A percentile compares a stretch with the other conserved stretches of the same genome.
Evolutionary conservation across 2,797 vertebrate species (phyloP).

Genomic region (Melanotaenia maccullochi): DNA sequence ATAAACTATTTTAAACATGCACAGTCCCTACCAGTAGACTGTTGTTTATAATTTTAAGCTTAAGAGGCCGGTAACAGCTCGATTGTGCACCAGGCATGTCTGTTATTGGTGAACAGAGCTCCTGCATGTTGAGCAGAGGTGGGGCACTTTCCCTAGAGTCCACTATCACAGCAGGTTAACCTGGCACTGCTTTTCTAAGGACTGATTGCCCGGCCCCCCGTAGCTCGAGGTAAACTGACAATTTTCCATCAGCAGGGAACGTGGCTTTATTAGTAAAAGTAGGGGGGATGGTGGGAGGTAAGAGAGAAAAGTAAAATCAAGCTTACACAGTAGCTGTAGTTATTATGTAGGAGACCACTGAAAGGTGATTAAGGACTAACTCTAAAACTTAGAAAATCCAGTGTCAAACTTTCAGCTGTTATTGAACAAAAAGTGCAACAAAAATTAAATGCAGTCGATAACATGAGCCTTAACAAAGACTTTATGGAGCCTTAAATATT

Average conservation of each 20-base stretch:
- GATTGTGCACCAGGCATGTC: constrained; percentile 84
- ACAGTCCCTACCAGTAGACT: constrained; percentile 62
- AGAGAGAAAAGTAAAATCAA: constrained; percentile 76
- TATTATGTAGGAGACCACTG: constrained; percentile 40
- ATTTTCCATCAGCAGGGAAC: constrained; percentile 92
- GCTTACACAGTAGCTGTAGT: constrained; percentile 63
- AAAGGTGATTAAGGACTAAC: constrained; percentile 41
- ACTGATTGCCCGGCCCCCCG: constrained; percentile 88
- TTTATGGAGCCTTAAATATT: constrained; percentile 3
- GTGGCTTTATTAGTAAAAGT: constrained; percentile 89
- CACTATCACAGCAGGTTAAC: constrained; percentile 93
- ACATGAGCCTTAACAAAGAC: constrained; percentile 7
- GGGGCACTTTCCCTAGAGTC: constrained; percentile 88
- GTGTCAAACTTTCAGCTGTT: background rate
- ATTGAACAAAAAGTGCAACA: constrained; percentile 18
- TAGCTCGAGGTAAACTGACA: constrained; percentile 92
- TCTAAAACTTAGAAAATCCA: constrained; percentile 1
- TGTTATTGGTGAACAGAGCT: constrained; percentile 87
- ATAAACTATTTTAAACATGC: constrained; percentile 60
- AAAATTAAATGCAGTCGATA: background rate
- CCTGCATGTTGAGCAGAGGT: constrained; percentile 89
- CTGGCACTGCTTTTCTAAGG: constrained; percentile 93
- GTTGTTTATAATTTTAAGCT: constrained; percentile 81
- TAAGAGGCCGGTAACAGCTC: constrained; percentile 86
- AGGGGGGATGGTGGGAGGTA: constrained; percentile 55